Evolutionary conservation across 2,113 vertebrate species (phyloP), one percentile per base, ranked within the genome.

Genomic region (Amphiprion percula): DNA sequence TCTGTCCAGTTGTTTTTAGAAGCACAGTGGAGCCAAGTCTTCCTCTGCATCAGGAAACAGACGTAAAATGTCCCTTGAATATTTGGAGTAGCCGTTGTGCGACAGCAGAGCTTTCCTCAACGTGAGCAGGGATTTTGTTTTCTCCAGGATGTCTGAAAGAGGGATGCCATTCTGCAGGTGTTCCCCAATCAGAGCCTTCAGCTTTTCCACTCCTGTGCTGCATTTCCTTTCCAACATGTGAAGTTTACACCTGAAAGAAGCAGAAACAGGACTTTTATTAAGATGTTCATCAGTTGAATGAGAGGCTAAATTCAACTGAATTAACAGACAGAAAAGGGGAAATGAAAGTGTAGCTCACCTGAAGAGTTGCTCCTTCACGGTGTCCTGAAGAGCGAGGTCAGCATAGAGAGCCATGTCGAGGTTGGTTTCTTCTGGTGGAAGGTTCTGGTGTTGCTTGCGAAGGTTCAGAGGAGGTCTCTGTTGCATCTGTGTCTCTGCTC

Each of bases 41-140:
- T 94, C 91, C 24, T 94, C 92, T 7, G 84, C 61, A 0, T 87
- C 64, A 0, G 94, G 91, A 21, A 92, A 94, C 49, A 95, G 86
- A 0, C 92, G 92, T 23, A 95, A 73, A 58, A 95, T 87, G 78
- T 95, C 93, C 41, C 94, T 85, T 5, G 93, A 90, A 24, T 87
- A 94, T 82, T 83, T 93, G 81, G 94, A 94, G 87, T 94, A 95
- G 59, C 94, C 95, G 9, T 54, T 85, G 87, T 90, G 93, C 10
- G 91, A 83, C 59, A 95, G 87, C 47, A 93, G 84, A 12, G 85
- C 86, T 77, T 89, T 94, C 41, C 90, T 93, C 68, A 94, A 12
- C 0, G 96, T 96, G 92, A 95, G 88, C 49, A 94, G 83, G 8
- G 77, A 92, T 76, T 93, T 86, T 0, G 92, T 93, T 77, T 94